These are phyloP conservation scores for Callochromis pleurospilus DNA, from an alignment of 2,113 vertebrate species.

Conservation along the genomic window DNA sequence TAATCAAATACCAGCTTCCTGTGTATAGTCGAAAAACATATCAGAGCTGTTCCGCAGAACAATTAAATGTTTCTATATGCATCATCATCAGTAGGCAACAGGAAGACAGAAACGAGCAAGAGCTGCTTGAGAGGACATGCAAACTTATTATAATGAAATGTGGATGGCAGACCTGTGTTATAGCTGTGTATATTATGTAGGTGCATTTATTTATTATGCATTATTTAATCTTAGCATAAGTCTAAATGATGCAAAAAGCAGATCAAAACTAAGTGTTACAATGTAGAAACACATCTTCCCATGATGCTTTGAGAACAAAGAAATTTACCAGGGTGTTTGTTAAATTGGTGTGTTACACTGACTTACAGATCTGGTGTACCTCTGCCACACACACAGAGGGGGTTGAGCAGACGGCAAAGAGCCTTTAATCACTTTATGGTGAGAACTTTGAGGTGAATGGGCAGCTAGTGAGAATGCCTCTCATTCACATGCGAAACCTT, in stretches of 20 bases:
- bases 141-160: background rate
- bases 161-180: background rate
- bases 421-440: slow-evolving; percentile 73
- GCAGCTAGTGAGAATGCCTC: slow-evolving; percentile 44
- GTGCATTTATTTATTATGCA: background rate
- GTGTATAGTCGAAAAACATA: background rate
- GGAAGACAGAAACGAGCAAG: background rate
- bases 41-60: background rate
- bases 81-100: background rate
- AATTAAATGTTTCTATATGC: background rate
- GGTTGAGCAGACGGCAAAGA: slow-evolving; percentile 42
- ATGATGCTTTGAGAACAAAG: background rate
- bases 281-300: background rate
- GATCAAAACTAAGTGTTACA: background rate
- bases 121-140: background rate
- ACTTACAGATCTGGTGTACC: background rate
- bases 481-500: slow-evolving; percentile 63
- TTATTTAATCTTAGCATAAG: background rate
- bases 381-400: background rate
- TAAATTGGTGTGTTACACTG: background rate
- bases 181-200: background rate
- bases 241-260: background rate
- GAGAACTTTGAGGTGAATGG: slow-evolving; percentile 69
- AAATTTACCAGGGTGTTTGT: background rate
- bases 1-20: slow-evolving; percentile 15